Percentiles rank a stretch among this genome's conserved stretches.
These are phyloP conservation scores for Perca fluviatilis DNA, from an alignment of 2,113 vertebrate genomes.

Conservation along the genomic window DNA sequence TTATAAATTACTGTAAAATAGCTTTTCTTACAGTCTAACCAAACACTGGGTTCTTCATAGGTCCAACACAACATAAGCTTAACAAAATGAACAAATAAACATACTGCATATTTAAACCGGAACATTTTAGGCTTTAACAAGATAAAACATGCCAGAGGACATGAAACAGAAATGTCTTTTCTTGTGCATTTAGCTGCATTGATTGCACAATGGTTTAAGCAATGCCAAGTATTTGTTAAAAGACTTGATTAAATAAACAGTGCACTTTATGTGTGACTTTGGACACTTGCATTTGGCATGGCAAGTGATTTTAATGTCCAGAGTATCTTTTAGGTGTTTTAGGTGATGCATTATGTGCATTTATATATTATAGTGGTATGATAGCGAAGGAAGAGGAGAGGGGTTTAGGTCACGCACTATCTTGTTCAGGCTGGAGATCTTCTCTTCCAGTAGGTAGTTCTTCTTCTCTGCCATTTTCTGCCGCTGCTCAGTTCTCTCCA, in stretches of 20 bases:
- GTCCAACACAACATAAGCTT: not conserved
- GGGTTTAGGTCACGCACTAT: conserved; percentile 91
- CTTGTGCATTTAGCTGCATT: conserved; percentile 12
- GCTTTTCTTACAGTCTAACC: conserved; percentile 18
- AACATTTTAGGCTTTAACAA: not conserved
- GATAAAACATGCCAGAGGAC: not conserved
- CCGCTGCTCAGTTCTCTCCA: conserved; percentile 91
- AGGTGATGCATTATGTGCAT: conserved; percentile 2
- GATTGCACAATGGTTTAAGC: not conserved
- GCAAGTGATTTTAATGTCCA: not conserved
- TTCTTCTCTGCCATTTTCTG: conserved; percentile 92
- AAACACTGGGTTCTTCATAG: conserved; percentile 31
- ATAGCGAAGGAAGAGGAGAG: conserved; percentile 66
- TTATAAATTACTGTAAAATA: conserved; percentile 53
- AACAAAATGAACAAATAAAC: conserved; percentile 9
- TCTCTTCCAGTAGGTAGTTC: conserved; percentile 94
- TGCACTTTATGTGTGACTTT: not conserved
- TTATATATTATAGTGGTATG: conserved; percentile 62
- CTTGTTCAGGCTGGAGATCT: conserved; percentile 93
- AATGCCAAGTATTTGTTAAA: not conserved
- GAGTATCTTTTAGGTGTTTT: not conserved
- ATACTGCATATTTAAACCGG: conserved; percentile 27
- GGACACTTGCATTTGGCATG: not conserved
- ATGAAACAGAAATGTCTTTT: not conserved
- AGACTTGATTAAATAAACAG: not conserved